Conservation (phyloP, 2,113 vertebrate species). For the Taurulus bubalis region DNA sequence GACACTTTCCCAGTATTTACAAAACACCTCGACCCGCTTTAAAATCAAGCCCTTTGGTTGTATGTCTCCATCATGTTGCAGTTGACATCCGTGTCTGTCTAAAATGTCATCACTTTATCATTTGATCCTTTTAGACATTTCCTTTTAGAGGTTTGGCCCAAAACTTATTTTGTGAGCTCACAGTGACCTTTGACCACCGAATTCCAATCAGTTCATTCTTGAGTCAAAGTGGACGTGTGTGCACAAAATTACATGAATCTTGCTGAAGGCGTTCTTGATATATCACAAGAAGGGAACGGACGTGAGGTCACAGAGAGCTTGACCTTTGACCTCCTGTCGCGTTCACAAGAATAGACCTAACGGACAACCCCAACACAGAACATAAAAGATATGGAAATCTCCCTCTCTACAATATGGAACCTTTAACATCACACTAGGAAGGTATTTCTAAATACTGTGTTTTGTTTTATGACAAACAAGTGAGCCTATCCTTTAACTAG, state of each 20-base stretch:
- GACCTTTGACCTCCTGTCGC: background rate
- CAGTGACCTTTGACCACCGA: background rate
- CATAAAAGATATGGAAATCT: background rate
- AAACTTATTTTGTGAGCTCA: background rate
- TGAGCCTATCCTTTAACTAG: background rate
- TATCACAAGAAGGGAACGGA: background rate
- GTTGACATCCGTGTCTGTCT: background rate
- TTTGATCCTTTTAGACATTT: background rate
- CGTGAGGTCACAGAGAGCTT: background rate
- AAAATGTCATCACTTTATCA: background rate
- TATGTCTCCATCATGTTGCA: background rate
- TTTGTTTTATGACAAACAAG: background rate
- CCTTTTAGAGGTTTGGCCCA: too few relatives aligned
- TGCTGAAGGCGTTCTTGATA: background rate
- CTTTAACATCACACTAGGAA: background rate
- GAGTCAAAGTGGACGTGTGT: background rate
- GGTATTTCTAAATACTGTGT: background rate
- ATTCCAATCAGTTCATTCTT: background rate
- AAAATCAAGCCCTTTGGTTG: background rate
- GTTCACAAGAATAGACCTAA: background rate
- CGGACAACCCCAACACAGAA: background rate
- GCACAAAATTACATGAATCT: background rate
- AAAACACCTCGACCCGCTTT: background rate
- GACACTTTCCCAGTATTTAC: background rate
- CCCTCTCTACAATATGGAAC: background rate